Conservation (phyloP, 2,888 invertebrate genomes). For the Mycogona germanica region DNA sequence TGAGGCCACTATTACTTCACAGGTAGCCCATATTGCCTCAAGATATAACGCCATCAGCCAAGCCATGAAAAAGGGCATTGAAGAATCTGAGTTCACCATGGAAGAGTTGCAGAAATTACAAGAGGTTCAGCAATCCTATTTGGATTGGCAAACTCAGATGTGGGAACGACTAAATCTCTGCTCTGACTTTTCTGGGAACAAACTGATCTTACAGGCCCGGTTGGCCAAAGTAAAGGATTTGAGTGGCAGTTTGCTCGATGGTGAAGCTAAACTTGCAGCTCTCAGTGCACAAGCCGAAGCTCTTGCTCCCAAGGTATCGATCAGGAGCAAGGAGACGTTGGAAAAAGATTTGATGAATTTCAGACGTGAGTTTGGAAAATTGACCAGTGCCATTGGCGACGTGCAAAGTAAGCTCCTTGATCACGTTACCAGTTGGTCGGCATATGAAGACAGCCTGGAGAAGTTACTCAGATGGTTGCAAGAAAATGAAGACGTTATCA, state of each 20-base stretch:
- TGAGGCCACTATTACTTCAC: slow-evolving; percentile 32
- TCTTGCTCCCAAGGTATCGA: slow-evolving; percentile 51
- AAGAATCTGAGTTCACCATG: slow-evolving; percentile 28
- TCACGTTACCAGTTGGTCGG: slow-evolving; percentile 77
- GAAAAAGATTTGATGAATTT: slow-evolving; percentile 64
- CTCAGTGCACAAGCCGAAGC: slow-evolving; percentile 56
- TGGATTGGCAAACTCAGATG: slow-evolving; percentile 79
- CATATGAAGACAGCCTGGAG: slow-evolving; percentile 76
- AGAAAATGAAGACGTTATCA: slow-evolving; percentile 72
- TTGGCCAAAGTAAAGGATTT: slow-evolving; percentile 66
- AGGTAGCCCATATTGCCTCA: slow-evolving; percentile 56
- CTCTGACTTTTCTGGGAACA: slow-evolving; percentile 74
- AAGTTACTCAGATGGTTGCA: slow-evolving; percentile 68
- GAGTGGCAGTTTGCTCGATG: slow-evolving; percentile 61
- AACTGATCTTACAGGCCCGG: slow-evolving; percentile 67
- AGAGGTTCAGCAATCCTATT: slow-evolving; percentile 70
- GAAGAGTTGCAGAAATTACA: slow-evolving; percentile 77
- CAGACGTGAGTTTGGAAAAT: slow-evolving; percentile 27
- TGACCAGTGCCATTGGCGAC: slow-evolving; percentile 25
- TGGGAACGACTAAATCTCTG: slow-evolving; percentile 75
- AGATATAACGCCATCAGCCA: slow-evolving; percentile 54
- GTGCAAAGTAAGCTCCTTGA: slow-evolving; percentile 45
- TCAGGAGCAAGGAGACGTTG: slow-evolving; percentile 73
- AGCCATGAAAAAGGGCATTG: slow-evolving; percentile 4
- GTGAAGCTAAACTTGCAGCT: slow-evolving; percentile 60